Conservation (phyloP, 2,113 vertebrate species). For the Pagrus major region DNA sequence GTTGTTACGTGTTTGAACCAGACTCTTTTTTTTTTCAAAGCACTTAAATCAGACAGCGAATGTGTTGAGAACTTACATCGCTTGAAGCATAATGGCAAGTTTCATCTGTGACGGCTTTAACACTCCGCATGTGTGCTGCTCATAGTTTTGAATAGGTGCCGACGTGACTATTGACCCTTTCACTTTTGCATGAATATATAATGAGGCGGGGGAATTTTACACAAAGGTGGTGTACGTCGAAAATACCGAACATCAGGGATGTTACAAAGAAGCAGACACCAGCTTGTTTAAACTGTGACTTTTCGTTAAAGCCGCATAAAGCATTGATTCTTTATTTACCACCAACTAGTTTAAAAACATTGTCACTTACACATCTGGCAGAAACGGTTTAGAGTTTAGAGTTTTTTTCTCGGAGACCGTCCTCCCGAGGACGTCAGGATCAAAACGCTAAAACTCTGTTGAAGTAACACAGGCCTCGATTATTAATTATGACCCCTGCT, state of each 20-base stretch:
- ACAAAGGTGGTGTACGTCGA: not conserved
- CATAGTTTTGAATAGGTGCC: constrained; percentile 25
- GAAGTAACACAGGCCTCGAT: not conserved
- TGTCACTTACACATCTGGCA: not conserved
- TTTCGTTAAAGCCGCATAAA: not conserved
- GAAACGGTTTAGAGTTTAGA: not conserved
- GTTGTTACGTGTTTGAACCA: constrained; percentile 39
- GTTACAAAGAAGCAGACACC: not conserved
- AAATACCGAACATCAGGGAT: not conserved
- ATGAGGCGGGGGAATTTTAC: not conserved
- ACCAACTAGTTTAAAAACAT: not conserved
- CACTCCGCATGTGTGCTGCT: constrained; percentile 44
- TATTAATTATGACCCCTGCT: not conserved
- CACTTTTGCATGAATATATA: constrained; percentile 26
- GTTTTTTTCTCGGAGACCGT: not conserved
- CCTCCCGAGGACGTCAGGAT: not conserved
- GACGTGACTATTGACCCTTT: constrained; percentile 24
- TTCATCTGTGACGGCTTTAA: constrained; percentile 41
- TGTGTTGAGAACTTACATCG: constrained; percentile 58
- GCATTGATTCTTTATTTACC: not conserved
- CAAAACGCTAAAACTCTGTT: not conserved
- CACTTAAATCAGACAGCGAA: constrained; percentile 47
- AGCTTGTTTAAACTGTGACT: not conserved
- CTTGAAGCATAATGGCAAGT: constrained; percentile 40
- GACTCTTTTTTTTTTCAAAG: constrained; percentile 12